phyloP scores from a whole-genome alignment of 2,797 vertebrate genomes.

The Xenentodon cancila region DNA sequence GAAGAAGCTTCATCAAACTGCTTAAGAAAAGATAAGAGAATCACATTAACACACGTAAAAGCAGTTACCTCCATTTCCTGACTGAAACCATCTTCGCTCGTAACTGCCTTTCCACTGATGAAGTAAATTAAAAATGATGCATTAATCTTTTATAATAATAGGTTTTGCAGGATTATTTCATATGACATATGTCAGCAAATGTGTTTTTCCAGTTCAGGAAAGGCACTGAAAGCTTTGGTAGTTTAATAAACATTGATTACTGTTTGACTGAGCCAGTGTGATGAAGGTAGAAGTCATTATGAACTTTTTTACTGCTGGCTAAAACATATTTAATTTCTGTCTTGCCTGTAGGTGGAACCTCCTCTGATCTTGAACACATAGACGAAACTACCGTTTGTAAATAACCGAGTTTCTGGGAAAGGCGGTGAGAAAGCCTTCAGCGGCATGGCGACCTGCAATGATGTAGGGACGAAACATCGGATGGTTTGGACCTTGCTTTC shows the following conservation, averaged over 20 bases:
- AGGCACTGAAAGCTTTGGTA: not conserved
- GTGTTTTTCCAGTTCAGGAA: not conserved
- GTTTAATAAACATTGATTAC: not conserved
- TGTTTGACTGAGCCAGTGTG: too few species aligned
- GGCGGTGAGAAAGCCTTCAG: constrained; percentile 84
- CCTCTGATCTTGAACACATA: constrained; percentile 87
- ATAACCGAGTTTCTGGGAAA: constrained; percentile 82
- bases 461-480: not conserved
- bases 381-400: constrained; percentile 79
- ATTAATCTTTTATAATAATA: not conserved
- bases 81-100: constrained; percentile 26
- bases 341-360: constrained; percentile 82
- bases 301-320: too few species aligned
- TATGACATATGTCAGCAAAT: too few species aligned
- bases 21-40: not conserved
- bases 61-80: constrained; percentile 76
- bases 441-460: constrained; percentile 68
- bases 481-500: not conserved
- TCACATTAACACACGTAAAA: not conserved
- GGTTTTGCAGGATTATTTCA: too few species aligned
- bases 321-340: not conserved
- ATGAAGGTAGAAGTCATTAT: too few species aligned
- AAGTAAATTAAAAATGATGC: constrained; percentile 12
- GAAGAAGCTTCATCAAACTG: not conserved
- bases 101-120: constrained; percentile 52